A percentile compares a stretch with the other conserved stretches of the same genome.
Evolutionary conservation across 2,888 invertebrate genomes (phyloP).

Genomic region (Silvanus unidentatus): DNA sequence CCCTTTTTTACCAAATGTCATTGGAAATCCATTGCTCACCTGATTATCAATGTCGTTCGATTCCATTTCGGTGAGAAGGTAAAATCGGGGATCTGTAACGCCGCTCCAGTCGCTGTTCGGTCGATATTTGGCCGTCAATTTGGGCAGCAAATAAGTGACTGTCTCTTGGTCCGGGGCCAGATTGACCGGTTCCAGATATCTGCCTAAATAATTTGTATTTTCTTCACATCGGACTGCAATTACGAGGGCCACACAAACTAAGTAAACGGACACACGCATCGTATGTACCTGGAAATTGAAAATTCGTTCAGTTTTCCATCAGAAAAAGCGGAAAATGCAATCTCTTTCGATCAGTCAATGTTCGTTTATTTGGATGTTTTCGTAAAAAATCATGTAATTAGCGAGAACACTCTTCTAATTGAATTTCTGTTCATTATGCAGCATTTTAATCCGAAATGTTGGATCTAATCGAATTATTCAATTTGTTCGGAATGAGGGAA

Average conservation of each 20-base stretch:
- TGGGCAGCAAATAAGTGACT: constrained; percentile 48
- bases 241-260: constrained; percentile 40
- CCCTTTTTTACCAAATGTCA: too few species aligned
- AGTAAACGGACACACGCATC: constrained; percentile 42
- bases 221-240: constrained; percentile 37
- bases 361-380: too few species aligned
- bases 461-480: too few species aligned
- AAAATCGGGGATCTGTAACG: constrained; percentile 44
- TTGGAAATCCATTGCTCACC: too few species aligned
- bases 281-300: constrained; percentile 28
- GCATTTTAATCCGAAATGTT: too few species aligned
- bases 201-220: constrained; percentile 21
- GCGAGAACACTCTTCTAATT: too few species aligned
- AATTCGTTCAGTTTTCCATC: constrained; percentile 1
- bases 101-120: constrained; percentile 39
- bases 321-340: neutral
- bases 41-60: constrained; percentile 30
- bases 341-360: too few species aligned
- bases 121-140: constrained; percentile 51
- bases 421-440: too few species aligned
- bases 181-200: constrained; percentile 36
- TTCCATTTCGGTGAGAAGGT: constrained; percentile 44
- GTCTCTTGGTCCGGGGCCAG: constrained; percentile 42
- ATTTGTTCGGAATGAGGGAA: too few species aligned
- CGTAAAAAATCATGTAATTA: too few species aligned